Percentiles rank a stretch among this genome's conserved stretches.
Evolutionary conservation across 2,797 vertebrate species (phyloP).

Genomic region (Sylvilagus floridanus): DNA sequence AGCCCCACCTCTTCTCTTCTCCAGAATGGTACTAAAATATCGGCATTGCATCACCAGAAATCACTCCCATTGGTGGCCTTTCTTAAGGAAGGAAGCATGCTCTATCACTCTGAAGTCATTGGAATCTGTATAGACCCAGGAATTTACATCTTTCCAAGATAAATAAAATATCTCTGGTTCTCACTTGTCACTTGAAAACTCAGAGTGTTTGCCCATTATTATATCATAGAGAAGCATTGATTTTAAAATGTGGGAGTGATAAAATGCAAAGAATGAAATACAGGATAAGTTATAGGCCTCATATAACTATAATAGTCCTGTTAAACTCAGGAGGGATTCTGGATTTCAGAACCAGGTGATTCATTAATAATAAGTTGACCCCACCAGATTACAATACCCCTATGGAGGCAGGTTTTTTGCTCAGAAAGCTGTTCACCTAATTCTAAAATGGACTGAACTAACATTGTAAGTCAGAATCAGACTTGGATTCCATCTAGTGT

Average conservation of each 20-base stretch:
- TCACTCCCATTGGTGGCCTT: slow-evolving; percentile 71
- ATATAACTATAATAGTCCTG: background rate
- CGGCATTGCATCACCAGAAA: slow-evolving; percentile 78
- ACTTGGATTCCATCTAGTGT: slow-evolving; percentile 19
- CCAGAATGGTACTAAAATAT: slow-evolving; percentile 76
- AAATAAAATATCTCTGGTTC: slow-evolving; percentile 64
- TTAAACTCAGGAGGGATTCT: background rate
- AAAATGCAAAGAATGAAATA: slow-evolving; percentile 46
- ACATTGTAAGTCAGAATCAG: background rate
- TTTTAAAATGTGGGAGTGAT: slow-evolving; percentile 30
- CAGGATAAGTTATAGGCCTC: background rate
- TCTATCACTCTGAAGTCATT: slow-evolving; percentile 46
- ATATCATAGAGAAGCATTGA: slow-evolving; percentile 35
- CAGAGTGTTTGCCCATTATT: slow-evolving; percentile 33
- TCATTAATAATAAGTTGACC: background rate
- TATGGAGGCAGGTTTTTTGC: slow-evolving; percentile 33
- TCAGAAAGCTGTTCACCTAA: slow-evolving; percentile 32
- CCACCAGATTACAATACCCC: background rate
- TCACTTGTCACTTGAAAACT: slow-evolving; percentile 55
- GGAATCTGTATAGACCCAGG: slow-evolving; percentile 41
- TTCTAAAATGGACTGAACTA: slow-evolving; percentile 23
- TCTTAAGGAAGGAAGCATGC: slow-evolving; percentile 21
- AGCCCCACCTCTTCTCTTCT: slow-evolving; percentile 74
- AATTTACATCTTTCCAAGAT: slow-evolving; percentile 62
- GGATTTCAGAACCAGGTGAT: slow-evolving; percentile 13